Base-by-base conservation (phyloP, 2,888 invertebrate species). In the Cosmia pyralina region DNA sequence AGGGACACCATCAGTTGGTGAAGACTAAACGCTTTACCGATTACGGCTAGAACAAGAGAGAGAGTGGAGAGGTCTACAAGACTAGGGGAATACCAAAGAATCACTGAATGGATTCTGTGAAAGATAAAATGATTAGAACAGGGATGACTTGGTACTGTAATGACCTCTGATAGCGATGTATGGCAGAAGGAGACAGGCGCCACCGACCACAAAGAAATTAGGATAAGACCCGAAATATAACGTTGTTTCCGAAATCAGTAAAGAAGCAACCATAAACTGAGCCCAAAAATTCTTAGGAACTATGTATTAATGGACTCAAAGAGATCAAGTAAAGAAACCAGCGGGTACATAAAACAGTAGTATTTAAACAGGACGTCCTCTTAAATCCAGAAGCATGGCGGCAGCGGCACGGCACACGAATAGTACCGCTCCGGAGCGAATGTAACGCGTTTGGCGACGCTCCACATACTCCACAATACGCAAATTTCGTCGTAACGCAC, bases 381-480 rank as follows among this genome's bases (percentile, higher is more conserved):
- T 4, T 1, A 1, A 48, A 55, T 41, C 3, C 0, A 1, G 65
- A 19, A 1, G 11, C 19, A 13, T 57, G 65, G 58, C 46, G 50
- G 1, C 19, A 22, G 58, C 46, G 50, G 1, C 19, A 22, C 38
- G 50, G n/a, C 38, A 50, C 63, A 52, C 28, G 4, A 62, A 66
- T 53, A 62, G 11, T 48, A 6, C 44, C 22, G 41, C 19, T 59
- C 22, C 22, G 34, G 7, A 59, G 34, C 69, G 59, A 60, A 44
- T 38, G 46, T 65, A 66, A 58, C 50, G 48, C 78, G 17, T 55
- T 81, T 44, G n/a, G 76, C 57, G 57, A 68, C 46, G 78, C 69
- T 81, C 79, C 34, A 81, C 63, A 81, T 81, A 64, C 53, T 48
- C 10, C 53, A 59, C 50, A 67, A 77, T 28, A 65, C 64, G 58